A percentile compares a stretch with the other conserved stretches of the same genome.
These are phyloP conservation scores for Ornithorhynchus anatinus DNA, from an alignment of 2,113 vertebrate species.

Conservation along the genomic window DNA sequence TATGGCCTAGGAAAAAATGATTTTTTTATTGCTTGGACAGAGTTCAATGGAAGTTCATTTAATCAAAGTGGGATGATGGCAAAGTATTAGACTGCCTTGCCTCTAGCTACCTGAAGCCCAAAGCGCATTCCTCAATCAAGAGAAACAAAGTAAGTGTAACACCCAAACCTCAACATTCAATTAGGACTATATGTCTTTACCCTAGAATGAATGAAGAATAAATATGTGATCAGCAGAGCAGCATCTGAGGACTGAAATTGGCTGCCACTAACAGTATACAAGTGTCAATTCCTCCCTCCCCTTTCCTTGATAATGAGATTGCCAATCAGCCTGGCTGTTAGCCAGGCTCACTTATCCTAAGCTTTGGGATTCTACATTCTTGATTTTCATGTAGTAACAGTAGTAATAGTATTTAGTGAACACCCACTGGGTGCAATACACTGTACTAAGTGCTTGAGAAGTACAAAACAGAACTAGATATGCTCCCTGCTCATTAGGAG, in stretches of 20 bases:
- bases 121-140: constrained; percentile 35
- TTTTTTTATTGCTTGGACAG: constrained; percentile 48
- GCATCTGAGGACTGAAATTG: neutral
- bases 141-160: constrained; percentile 51
- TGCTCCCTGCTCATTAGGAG: too few species aligned
- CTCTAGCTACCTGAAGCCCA: constrained; percentile 44
- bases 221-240: constrained; percentile 14
- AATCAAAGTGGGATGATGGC: neutral
- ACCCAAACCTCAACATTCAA: constrained; percentile 54
- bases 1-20: neutral
- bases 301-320: neutral
- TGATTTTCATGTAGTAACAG: constrained; percentile 7
- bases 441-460: too few species aligned
- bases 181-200: constrained; percentile 43
- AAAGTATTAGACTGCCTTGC: constrained; percentile 18
- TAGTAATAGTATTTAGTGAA: too few species aligned
- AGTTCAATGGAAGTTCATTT: constrained; percentile 26
- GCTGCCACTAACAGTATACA: neutral
- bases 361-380: neutral
- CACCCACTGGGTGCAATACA: too few species aligned
- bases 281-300: neutral
- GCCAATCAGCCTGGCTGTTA: neutral
- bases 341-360: neutral
- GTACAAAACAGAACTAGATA: too few species aligned
- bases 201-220: constrained; percentile 16